Evolutionary conservation across 1,140 invertebrate species (phyloP).

Genomic region (Saccostrea glomerata): DNA sequence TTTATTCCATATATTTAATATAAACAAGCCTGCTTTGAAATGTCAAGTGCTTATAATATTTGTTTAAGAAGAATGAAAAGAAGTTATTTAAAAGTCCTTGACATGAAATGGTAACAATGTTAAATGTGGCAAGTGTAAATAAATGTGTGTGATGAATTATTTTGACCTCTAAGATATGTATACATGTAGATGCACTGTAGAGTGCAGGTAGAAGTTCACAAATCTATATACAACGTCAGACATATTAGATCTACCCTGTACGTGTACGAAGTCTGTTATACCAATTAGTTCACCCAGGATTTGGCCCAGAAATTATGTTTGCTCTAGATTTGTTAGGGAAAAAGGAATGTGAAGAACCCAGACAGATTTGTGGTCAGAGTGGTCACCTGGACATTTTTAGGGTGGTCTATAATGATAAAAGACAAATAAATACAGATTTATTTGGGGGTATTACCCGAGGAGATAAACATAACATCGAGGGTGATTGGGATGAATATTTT

Average conservation of each 20-base stretch:
- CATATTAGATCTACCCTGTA: background rate
- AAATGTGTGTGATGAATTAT: background rate
- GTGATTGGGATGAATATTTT: too few relatives aligned
- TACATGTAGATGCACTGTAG: background rate
- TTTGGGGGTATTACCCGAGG: too few relatives aligned
- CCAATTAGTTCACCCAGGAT: background rate
- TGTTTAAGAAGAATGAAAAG: background rate
- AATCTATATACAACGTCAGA: background rate
- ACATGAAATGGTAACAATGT: background rate
- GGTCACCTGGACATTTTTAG: background rate
- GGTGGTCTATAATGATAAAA: too few relatives aligned
- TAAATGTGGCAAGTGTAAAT: background rate
- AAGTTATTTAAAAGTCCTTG: background rate
- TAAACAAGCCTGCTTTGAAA: background rate
- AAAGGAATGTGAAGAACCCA: background rate
- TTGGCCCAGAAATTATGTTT: slow-evolving; percentile 4
- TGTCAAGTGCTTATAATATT: background rate
- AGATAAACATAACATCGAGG: too few relatives aligned
- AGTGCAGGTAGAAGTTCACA: background rate
- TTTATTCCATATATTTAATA: background rate
- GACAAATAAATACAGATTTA: too few relatives aligned
- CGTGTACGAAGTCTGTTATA: background rate
- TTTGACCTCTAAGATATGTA: background rate
- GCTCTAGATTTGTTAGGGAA: background rate
- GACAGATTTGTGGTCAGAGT: background rate